phyloP scores from a whole-genome alignment of 2,797 vertebrate genomes.

The Emydoidea blandingii region DNA sequence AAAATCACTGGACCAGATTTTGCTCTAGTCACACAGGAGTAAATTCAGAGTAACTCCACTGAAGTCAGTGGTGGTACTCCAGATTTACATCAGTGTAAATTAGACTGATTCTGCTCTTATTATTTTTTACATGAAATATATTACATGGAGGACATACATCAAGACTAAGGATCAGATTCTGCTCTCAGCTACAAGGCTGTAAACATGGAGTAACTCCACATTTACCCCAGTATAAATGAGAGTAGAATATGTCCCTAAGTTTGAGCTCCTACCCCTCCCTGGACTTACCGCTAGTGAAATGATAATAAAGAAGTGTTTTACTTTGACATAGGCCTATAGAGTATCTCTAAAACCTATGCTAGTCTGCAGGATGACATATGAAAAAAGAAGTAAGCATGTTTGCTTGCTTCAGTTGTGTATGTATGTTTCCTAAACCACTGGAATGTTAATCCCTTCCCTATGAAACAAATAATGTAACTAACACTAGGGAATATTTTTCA shows the following conservation, averaged over 20 bases:
- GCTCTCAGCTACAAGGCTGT: neutral
- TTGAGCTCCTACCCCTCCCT: constrained; percentile 44
- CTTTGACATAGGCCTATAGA: constrained; percentile 60
- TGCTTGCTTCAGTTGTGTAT: constrained; percentile 62
- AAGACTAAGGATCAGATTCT: neutral
- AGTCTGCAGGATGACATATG: constrained; percentile 57
- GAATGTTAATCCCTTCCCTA: constrained; percentile 71
- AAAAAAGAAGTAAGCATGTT: constrained; percentile 77
- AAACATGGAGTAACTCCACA: neutral
- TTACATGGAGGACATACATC: constrained; percentile 28
- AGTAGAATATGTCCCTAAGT: constrained; percentile 25
- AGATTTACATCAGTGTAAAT: neutral
- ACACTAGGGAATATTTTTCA: constrained; percentile 68
- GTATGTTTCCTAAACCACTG: constrained; percentile 51
- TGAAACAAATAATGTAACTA: constrained; percentile 73
- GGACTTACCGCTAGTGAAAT: constrained; percentile 67
- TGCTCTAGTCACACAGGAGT: neutral
- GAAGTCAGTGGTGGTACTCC: neutral
- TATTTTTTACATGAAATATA: constrained; percentile 31
- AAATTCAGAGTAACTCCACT: neutral
- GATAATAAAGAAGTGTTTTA: constrained; percentile 72
- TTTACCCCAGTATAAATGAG: neutral
- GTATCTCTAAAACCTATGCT: constrained; percentile 58
- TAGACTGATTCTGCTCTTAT: neutral
- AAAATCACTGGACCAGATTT: constrained; percentile 23